phyloP scores from a whole-genome alignment of 2,888 invertebrate genomes.

The Formica aserva region DNA sequence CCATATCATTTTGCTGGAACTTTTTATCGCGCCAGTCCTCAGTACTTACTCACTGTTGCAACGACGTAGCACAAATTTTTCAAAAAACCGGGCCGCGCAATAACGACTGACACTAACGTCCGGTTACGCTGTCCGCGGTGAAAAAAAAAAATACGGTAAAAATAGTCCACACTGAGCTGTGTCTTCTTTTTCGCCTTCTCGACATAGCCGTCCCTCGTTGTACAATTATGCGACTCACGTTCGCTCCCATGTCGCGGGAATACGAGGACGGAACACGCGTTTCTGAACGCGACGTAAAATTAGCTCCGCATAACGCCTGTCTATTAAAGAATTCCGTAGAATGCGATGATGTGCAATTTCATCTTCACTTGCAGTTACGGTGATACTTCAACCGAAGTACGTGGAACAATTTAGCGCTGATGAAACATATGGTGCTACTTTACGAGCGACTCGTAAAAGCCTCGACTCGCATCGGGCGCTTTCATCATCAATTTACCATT shows the following conservation, averaged over 20 bases:
- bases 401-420: neutral
- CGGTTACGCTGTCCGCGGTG: neutral
- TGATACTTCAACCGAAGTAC: constrained; percentile 17
- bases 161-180: neutral
- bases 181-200: constrained; percentile 23
- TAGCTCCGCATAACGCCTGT: constrained; percentile 51
- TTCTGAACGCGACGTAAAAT: constrained; percentile 58
- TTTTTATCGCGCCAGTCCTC: constrained; percentile 11
- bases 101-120: constrained; percentile 22
- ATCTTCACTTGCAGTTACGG: constrained; percentile 53
- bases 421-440: neutral
- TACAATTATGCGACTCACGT: constrained; percentile 61
- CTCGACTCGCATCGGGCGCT: neutral
- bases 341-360: constrained; percentile 27
- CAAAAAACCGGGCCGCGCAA: constrained; percentile 34
- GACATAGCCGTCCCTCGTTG: neutral
- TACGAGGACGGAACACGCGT: constrained; percentile 38
- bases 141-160: constrained; percentile 5
- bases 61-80: constrained; percentile 44
- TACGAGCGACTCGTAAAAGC: constrained; percentile 39
- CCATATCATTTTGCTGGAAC: neutral
- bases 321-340: constrained; percentile 51
- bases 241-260: neutral
- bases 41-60: constrained; percentile 11
- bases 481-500: constrained; percentile 18